Evolutionary conservation across 2,888 invertebrate genomes (phyloP).

Genomic region (Omphaloscelis lunosa): DNA sequence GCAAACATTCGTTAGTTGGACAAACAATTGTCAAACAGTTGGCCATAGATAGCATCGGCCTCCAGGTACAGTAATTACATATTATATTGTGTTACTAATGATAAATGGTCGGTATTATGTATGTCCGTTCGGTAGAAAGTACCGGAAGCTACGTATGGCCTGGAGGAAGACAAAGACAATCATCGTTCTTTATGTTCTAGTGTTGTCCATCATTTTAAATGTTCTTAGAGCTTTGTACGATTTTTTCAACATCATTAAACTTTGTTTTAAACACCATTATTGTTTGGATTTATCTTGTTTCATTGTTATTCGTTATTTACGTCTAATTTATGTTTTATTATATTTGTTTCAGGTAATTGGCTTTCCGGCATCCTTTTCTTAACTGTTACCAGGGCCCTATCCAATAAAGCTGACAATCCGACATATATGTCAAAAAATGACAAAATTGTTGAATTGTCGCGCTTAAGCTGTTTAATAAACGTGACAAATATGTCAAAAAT

Average conservation of each 20-base stretch:
- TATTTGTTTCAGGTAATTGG: conserved; percentile 68
- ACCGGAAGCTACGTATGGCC: conserved; percentile 69
- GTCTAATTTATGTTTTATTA: conserved; percentile 21
- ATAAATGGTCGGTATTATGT: conserved; percentile 64
- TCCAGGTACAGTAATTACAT: conserved; percentile 62
- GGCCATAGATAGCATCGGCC: conserved; percentile 52
- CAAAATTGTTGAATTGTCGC: too few relatives aligned
- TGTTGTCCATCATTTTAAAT: conserved; percentile 51
- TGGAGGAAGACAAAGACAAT: conserved; percentile 66
- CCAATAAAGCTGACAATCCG: too few relatives aligned
- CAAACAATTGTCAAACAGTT: conserved; percentile 53
- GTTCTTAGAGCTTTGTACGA: conserved; percentile 4
- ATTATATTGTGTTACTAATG: conserved; percentile 56
- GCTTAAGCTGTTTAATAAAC: too few relatives aligned
- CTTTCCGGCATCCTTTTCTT: neutral
- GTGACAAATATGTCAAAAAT: too few relatives aligned
- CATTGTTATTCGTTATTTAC: neutral
- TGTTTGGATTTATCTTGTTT: neutral
- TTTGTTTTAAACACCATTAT: conserved; percentile 3
- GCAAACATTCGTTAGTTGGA: conserved; percentile 34
- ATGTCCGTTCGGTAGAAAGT: conserved; percentile 72
- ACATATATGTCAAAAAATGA: too few relatives aligned
- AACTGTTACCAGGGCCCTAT: too few relatives aligned
- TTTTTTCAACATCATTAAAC: conserved; percentile 13
- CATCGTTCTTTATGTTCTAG: conserved; percentile 59